Evolutionary conservation across 2,888 invertebrate genomes (phyloP), one percentile per base, ranked within the genome.

Genomic region (Macrosiphum euphorbiae): DNA sequence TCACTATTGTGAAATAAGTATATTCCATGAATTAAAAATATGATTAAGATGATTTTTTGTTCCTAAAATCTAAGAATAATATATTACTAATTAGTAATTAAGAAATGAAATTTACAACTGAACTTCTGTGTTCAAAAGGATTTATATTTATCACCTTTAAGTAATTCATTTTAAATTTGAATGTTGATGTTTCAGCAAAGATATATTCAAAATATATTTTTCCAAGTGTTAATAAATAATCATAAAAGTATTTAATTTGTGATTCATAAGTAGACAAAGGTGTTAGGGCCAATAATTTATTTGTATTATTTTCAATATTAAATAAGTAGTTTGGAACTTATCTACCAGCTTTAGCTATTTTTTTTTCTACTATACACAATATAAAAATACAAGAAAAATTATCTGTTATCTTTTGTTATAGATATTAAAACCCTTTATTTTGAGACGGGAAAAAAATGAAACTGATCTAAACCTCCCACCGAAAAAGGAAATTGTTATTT

Each of bases 401-500:
- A 35, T 20, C 35, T 35, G 20, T 8, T 78, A 8, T 1, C 20
- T 78, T 78, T 78, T 78, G 20, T 78, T 78, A 41, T 87, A 96
- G 95, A 96, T 97, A 94, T 95, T 98, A 61, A 96, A 96, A 5
- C 97, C 98, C 0, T 98, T 98, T 95, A 96, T 98, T 96, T 96
- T 98, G 95, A 96, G 98, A 47, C 96, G 98, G 35, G 95, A 97
- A 90, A 98, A 98, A 95, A 95, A 96, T 4, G 97, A 97, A 93
- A 97, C 98, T 13, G 96, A 97, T 92, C 95, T 97, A 8, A 95
- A 96, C 10, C 96, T 98, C 88, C 97, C 97, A 5, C 97, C 97
- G 0, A 97, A 97, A 95, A 97, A 97, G 95, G 97, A 97, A 95
- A 95, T 97, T 0, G 95, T 97, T 8, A 96, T 98, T 0, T 97